Evolutionary conservation across 2,888 invertebrate species (phyloP), one percentile per base, ranked within the genome.

Genomic region (Clivina fossor): DNA sequence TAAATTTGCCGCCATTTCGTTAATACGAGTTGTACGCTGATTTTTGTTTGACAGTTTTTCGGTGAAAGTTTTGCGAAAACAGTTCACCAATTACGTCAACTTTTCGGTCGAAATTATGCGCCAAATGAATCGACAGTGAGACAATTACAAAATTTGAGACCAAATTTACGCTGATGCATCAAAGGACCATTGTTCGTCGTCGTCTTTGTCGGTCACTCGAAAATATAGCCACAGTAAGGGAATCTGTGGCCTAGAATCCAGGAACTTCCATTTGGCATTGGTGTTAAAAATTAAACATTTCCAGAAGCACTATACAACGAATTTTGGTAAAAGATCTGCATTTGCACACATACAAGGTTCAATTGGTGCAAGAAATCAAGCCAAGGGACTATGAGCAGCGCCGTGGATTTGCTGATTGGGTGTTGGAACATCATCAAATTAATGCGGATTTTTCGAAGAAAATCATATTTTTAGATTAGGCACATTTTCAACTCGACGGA

Each of bases 341-440:
- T 56, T 41, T 58, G 30, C 46, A 60, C 47, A 55, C 56, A 11
- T 60, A 61, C 56, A 60, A 61, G 47, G 26, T 59, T 40, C 59
- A 62, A 53, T 56, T 62, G 37, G 48, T 44, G 22, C 56, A 55
- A 47, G 59, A 59, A 58, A 8, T 62, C 48, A 59, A 55, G 44
- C 60, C 50, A 9, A 55, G 30, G 24, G 51, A 62, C 51, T 53
- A 62, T 33, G 28, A 24, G 47, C 44, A 57, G 47, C 50, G n/a
- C 20, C 22, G 50, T 50, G 16, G 38, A 26, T 62, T 60, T 19
- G 53, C 35, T 54, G 49, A 59, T 35, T 61, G 57, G 61, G 38
- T 56, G 18, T 24, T 55, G 38, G 40, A 47, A 22, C 22, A 38
- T 9, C 11, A 51, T 9, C 33, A 40, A 35, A 48, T 47, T 41